phyloP scores from a whole-genome alignment of 2,113 vertebrate species.

The Gnathonemus longibarbis region DNA sequence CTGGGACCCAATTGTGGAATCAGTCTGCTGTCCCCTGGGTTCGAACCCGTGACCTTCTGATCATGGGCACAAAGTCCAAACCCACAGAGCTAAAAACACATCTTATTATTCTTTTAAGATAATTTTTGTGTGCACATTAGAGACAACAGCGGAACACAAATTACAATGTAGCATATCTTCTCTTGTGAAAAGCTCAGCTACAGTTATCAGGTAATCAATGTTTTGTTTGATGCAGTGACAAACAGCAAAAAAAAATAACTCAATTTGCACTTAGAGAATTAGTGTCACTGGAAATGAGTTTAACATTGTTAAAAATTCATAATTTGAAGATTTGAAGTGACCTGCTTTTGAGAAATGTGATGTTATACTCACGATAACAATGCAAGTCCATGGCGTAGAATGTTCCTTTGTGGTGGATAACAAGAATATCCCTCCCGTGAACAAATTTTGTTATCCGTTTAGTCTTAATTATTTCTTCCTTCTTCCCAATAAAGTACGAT shows the following conservation, averaged over 20 bases:
- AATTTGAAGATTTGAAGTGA: not conserved
- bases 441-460: conserved; percentile 56
- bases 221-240: not conserved
- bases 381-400: conserved; percentile 82
- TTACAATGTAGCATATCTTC: not conserved
- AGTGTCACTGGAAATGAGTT: not conserved
- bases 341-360: not conserved
- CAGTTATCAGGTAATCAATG: not conserved
- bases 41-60: not conserved
- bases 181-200: not conserved
- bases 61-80: not conserved
- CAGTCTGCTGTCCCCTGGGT: not conserved
- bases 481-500: conserved; percentile 64
- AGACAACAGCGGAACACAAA: not conserved
- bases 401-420: conserved; percentile 69
- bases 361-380: conserved; percentile 80
- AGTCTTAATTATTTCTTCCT: conserved; percentile 66
- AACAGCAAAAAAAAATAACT: not conserved
- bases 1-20: not conserved
- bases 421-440: conserved; percentile 72
- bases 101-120: not conserved
- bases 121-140: not conserved
- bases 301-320: not conserved
- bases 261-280: not conserved
- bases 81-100: not conserved